Base-by-base conservation (phyloP, 2,888 invertebrate genomes). In the Tanypteryx hageni region DNA sequence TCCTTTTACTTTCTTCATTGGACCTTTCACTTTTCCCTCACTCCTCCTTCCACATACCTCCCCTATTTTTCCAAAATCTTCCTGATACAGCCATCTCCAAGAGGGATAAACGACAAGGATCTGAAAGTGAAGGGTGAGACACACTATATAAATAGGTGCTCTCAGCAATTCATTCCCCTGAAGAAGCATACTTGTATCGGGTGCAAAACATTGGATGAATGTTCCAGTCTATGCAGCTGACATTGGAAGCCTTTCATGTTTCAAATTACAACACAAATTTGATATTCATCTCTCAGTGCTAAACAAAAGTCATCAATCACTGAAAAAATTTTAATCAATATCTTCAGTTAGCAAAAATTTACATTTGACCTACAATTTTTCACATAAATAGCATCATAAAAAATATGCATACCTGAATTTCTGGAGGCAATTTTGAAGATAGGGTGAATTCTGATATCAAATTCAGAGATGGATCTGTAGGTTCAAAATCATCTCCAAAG, bases 401-500 rank as follows among this genome's bases (percentile, higher is more conserved):
- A 68, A 58, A 11, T 14, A 22, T 64, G 44, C 59, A 27, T 85
- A 92, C 92, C 92, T 84, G 76, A 16, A 92, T 9, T 44, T 85
- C 31, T 56, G 84, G 27, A 3, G 92, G 92, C 22, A 92, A 91
- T 8, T 92, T 57, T 16, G 89, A 82, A 56, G 85, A 82, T 76
- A 92, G 57, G 4, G 92, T 92, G 68, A 93, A 93, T 8, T 92
- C 92, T 59, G 93, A 92, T 8, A 93, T 92, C 14, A 92, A 44
- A 27, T 31, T 84, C 31, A 86, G 92, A n/a, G 91, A 92, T 31
- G 94, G 93, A 93, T 96, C 95, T 8, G 95, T 95, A 0, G 96
- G 96, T 44, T 95, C 95, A 94, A 96, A 96, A 94, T 97, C 96
- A n/a, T 96, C 96, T 0, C 97, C 97, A 94, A 96, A 97, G 95